These are phyloP conservation scores for Gnathochromis pfefferi DNA, from an alignment of 2,113 vertebrate species.

Conservation along the genomic window DNA sequence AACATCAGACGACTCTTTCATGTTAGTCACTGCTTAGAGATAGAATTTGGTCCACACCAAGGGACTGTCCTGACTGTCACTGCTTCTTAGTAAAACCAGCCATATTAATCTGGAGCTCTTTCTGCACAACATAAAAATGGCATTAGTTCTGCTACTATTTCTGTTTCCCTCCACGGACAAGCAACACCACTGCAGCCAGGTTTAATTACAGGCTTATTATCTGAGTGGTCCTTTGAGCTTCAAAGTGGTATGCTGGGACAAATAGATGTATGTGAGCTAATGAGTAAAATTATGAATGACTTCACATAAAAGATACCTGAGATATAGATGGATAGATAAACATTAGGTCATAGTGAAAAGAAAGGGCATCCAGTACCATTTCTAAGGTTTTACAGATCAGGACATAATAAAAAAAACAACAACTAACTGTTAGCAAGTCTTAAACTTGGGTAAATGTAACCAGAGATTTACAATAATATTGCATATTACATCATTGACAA, in stretches of 20 bases:
- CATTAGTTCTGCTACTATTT: conserved; percentile 44
- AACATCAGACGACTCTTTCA: conserved; percentile 37
- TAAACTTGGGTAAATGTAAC: background rate
- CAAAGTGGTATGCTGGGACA: conserved; percentile 11
- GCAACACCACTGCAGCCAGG: conserved; percentile 19
- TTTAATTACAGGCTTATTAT: conserved; percentile 53
- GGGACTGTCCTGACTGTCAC: background rate
- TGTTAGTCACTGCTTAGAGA: background rate
- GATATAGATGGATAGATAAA: background rate
- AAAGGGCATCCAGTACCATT: background rate
- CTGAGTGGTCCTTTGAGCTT: conserved; percentile 21
- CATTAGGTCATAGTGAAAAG: background rate
- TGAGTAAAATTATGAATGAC: conserved; percentile 13
- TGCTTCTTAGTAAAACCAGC: background rate
- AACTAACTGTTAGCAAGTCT: background rate
- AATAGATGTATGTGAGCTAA: conserved; percentile 16
- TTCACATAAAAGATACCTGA: background rate
- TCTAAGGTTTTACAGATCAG: background rate
- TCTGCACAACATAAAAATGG: background rate
- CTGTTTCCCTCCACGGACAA: conserved; percentile 19
- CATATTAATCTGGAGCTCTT: conserved; percentile 1
- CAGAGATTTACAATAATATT: background rate
- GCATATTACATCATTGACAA: background rate
- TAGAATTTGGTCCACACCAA: background rate
- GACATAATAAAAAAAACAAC: background rate